Conservation (phyloP, 35 echinoderm and acorn worm species). For the Amphiura filiformis region DNA sequence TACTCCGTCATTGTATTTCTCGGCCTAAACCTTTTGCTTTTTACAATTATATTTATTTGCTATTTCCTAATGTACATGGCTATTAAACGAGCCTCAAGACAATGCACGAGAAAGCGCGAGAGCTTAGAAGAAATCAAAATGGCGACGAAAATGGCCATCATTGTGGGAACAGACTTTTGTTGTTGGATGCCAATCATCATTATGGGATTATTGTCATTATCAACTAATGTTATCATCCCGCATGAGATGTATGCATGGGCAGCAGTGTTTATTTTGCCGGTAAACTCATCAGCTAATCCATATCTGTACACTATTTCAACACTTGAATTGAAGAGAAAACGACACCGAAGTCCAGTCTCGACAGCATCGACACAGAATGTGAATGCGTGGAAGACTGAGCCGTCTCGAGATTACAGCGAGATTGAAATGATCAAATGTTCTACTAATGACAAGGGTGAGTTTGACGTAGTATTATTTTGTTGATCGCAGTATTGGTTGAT, state of each 20-base stretch:
- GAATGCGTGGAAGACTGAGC: not conserved
- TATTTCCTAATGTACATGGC: slow-evolving; percentile 78
- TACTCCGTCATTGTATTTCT: slow-evolving; percentile 83
- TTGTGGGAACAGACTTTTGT: slow-evolving; percentile 81
- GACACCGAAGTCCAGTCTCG: not conserved
- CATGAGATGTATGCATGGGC: slow-evolving; percentile 89
- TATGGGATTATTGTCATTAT: slow-evolving; percentile 70
- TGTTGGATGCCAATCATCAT: slow-evolving; percentile 97
- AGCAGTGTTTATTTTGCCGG: slow-evolving; percentile 80
- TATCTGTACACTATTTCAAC: slow-evolving; percentile 90
- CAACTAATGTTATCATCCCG: slow-evolving; percentile 46
- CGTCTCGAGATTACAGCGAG: not conserved
- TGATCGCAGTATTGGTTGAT: not conserved
- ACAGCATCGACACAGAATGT: not conserved
- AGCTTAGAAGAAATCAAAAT: slow-evolving; percentile 81
- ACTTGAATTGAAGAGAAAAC: slow-evolving; percentile 15
- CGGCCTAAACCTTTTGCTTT: slow-evolving; percentile 74
- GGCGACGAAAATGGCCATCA: slow-evolving; percentile 91
- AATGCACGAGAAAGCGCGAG: slow-evolving; percentile 67
- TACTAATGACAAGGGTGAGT: not conserved
- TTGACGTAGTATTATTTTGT: no score
- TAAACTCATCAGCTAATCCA: slow-evolving; percentile 83
- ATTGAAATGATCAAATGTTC: not conserved
- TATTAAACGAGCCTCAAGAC: slow-evolving; percentile 60
- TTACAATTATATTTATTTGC: slow-evolving; percentile 79